Percentiles rank a stretch among this genome's conserved stretches.
Evolutionary conservation across 2,113 vertebrate genomes (phyloP).

Genomic region (Perognathus longimembris): DNA sequence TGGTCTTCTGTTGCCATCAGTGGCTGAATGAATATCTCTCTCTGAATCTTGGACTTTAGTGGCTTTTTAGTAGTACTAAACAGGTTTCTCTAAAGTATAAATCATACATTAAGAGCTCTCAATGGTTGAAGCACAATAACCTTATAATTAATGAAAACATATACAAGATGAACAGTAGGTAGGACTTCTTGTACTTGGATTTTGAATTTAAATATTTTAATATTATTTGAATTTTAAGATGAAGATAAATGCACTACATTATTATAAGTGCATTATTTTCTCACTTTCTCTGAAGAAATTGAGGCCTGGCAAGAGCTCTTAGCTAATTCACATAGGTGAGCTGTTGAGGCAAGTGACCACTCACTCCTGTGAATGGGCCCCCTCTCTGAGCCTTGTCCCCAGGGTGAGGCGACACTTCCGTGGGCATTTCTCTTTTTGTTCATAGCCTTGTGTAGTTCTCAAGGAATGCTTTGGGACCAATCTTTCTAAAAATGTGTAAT

Average conservation of each 20-base stretch:
- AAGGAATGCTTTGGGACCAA: neutral
- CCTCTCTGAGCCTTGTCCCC: neutral
- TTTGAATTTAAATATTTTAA: constrained; percentile 32
- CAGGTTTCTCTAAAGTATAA: neutral
- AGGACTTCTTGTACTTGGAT: neutral
- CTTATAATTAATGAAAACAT: neutral
- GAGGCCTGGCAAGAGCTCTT: constrained; percentile 33
- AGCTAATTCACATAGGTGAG: neutral
- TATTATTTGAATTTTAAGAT: constrained; percentile 14
- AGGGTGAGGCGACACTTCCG: neutral
- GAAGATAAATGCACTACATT: constrained; percentile 29
- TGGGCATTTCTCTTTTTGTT: constrained; percentile 4
- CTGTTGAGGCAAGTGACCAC: neutral
- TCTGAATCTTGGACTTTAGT: constrained; percentile 42
- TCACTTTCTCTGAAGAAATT: constrained; percentile 40
- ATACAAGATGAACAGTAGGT: neutral
- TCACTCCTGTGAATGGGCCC: neutral
- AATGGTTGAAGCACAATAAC: neutral
- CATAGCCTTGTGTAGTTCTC: constrained; percentile 24
- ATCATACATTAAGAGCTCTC: constrained; percentile 12
- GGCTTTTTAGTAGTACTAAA: neutral
- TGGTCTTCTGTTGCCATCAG: neutral
- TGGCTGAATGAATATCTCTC: constrained; percentile 26
- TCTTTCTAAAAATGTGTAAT: constrained; percentile 41
- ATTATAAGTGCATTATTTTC: neutral